Evolutionary conservation across 1,140 invertebrate species (phyloP), one percentile per base, ranked within the genome.

Genomic region (Lasaia peninsularis): DNA sequence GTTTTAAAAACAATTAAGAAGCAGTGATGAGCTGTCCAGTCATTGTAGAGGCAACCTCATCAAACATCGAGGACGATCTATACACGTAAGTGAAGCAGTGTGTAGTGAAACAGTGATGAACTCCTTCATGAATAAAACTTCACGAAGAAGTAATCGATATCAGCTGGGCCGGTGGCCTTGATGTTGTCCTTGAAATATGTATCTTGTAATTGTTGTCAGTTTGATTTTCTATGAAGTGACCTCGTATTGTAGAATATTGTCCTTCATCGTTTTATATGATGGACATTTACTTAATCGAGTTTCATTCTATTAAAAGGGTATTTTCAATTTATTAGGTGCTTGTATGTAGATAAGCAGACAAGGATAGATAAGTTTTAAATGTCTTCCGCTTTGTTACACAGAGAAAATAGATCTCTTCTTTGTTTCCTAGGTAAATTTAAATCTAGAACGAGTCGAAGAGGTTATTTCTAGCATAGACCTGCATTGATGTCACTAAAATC

Each of bases 41-140:
- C 33, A 44, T 78, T 10, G 67, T 76, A 1, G 75, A 80, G 35
- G 74, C 79, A 5, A 72, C 74, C 7, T 76, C 73, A 1, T 75
- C 78, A 3, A 76, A 50, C 53, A 59, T 64, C 37, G 75, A 69
- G 52, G 78, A 83, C 14, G 82, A 86, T 56, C 59, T 80, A 2
- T 86, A 86, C 56, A 73, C 73, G 82, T 86, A 73, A 75, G 82
- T 82, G 11, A 11, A 37, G 14, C 14, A 16, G 35, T 40, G 35
- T 18, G 35, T 24, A 24, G 24, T 24, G 7, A 8, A 40, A 52
- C 52, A 49, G 31, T 49, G 8, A 24, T 50, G 0, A 24, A 5
- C n/a, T n/a, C n/a, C n/a, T n/a, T n/a, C n/a, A n/a, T n/a, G n/a
- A 24, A 33, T 58, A 40, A 51, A 24, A 48, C 33, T 12, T 49